Conservation (phyloP, 1,140 invertebrate genomes). For the Drosophila pachea region DNA sequence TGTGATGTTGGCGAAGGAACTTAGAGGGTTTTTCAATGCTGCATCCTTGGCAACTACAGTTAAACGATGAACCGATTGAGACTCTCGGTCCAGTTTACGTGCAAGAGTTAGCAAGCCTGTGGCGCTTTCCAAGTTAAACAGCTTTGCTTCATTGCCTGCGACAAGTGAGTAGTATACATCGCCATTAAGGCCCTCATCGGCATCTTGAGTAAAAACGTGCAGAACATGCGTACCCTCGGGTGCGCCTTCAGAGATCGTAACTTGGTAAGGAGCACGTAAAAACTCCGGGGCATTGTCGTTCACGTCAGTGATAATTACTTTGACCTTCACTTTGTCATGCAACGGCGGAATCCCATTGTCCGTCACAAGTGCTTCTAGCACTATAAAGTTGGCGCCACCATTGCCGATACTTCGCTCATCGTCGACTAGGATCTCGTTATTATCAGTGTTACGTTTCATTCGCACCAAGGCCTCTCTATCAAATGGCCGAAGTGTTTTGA, state of each 20-base stretch:
- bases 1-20: constrained; percentile 86
- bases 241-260: constrained; percentile 91
- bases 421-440: constrained; percentile 14
- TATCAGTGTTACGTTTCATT: constrained; percentile 26
- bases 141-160: constrained; percentile 88
- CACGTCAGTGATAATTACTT: constrained; percentile 92
- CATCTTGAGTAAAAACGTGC: constrained; percentile 90
- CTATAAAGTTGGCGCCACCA: constrained; percentile 83
- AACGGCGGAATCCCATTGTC: constrained; percentile 91
- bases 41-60: constrained; percentile 91
- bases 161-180: constrained; percentile 92
- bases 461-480: constrained; percentile 91
- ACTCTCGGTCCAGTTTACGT: constrained; percentile 91
- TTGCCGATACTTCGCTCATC: constrained; percentile 60
- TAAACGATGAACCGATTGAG: constrained; percentile 87
- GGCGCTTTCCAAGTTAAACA: constrained; percentile 91
- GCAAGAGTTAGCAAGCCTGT: constrained; percentile 91
- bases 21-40: constrained; percentile 83
- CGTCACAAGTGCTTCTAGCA: constrained; percentile 89
- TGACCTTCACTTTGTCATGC: constrained; percentile 92
- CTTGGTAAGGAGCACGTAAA: constrained; percentile 88
- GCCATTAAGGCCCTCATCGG: constrained; percentile 94
- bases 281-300: constrained; percentile 96
- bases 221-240: constrained; percentile 88
- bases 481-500: constrained; percentile 90